These are phyloP conservation scores for Hydraecia micacea DNA, from an alignment of 2,888 invertebrate genomes.

Conservation along the genomic window DNA sequence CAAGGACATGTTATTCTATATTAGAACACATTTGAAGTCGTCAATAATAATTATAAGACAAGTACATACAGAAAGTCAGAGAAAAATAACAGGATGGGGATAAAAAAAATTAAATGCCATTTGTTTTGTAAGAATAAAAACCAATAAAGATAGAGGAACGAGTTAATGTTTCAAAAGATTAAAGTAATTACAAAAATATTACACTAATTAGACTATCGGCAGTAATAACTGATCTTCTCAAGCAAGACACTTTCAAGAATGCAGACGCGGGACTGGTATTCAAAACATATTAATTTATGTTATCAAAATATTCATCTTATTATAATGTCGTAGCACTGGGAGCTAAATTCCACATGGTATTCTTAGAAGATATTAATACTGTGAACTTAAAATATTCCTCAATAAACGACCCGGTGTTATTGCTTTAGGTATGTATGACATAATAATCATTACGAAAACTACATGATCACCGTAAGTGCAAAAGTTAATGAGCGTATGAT, in stretches of 20 bases:
- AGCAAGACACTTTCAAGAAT: constrained; percentile 33
- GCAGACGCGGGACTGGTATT: constrained; percentile 38
- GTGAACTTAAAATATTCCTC: constrained; percentile 30
- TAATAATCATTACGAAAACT: background rate
- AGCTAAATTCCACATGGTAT: constrained; percentile 47
- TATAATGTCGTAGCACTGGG: constrained; percentile 31
- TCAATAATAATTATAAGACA: background rate
- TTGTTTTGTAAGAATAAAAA: constrained; percentile 14
- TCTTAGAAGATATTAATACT: constrained; percentile 34
- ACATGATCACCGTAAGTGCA: background rate
- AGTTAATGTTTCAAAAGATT: constrained; percentile 32
- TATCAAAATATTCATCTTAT: constrained; percentile 47
- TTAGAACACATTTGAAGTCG: background rate
- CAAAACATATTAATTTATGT: constrained; percentile 46
- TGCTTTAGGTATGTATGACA: background rate
- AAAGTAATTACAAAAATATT: constrained; percentile 40
- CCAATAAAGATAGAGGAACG: constrained; percentile 36
- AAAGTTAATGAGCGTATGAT: background rate
- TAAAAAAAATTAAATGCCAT: background rate
- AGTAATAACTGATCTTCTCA: constrained; percentile 5
- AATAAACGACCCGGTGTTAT: constrained; percentile 6
- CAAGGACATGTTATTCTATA: background rate
- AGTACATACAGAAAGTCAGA: background rate
- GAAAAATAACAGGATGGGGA: background rate
- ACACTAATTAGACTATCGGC: constrained; percentile 18